Base-by-base conservation (phyloP, 2,888 invertebrate genomes). In the Acanthosepion lycidas region DNA sequence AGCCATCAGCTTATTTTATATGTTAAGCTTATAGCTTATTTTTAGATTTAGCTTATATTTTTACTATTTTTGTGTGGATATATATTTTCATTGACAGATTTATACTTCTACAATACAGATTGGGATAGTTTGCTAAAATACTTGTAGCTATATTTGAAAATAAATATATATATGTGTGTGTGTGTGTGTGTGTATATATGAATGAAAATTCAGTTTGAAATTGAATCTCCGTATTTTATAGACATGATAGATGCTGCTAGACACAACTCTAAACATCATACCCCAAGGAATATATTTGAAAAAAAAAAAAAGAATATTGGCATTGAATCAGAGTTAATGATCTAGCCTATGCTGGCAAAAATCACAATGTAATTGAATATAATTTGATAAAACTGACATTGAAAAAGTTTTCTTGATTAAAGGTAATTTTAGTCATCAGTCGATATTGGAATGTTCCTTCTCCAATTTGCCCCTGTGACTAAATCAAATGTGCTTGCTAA, bases 311-410 rank as follows among this genome's bases (percentile, higher is more conserved):
- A 28, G n/a, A 28, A 28, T 28, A 5, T n/a, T 78, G 78, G 28
- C 78, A 78, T n/a, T n/a, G 78, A 78, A 78, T 78, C 9, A 12
- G 28, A 78, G n/a, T 78, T 78, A 78, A 78, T 78, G 78, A 78
- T 78, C 78, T 28, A 6, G 28, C 78, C 2, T 9, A 28, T 9
- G 9, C 6, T 8, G 8, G 6, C 6, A n/a, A 78, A 12, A 28
- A 28, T n/a, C n/a, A n/a, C 78, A n/a, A 5, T n/a, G n/a, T 78
- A 78, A 78, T 78, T 78, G 78, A 78, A 78, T 28, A 8, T 78
- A 78, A 78, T 78, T 78, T 78, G 78, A n/a, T 28, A n/a, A 78
- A 78, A 78, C n/a, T 78, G 78, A 78, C 78, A 78, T 78, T n/a
- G 78, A 78, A 78, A 59, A 78, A 78, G 28, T 78, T 78, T 78